phyloP scores from a whole-genome alignment of 2,113 vertebrate species.

The Crotophaga sulcirostris region DNA sequence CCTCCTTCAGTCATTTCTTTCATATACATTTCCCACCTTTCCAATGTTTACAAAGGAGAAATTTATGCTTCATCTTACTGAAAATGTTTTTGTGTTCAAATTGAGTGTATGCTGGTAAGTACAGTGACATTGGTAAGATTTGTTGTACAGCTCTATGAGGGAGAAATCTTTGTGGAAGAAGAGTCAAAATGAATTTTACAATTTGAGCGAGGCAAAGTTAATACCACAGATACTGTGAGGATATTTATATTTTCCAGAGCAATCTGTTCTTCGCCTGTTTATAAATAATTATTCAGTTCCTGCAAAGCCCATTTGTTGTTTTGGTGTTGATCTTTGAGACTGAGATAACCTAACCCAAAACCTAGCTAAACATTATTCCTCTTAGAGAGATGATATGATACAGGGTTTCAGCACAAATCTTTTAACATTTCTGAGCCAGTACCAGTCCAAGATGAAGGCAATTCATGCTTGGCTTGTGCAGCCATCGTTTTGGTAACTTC shows the following conservation, averaged over 20 bases:
- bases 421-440: background rate
- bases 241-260: background rate
- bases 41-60: background rate
- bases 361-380: background rate
- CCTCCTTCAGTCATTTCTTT: conserved; percentile 23
- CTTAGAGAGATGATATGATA: background rate
- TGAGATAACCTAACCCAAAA: background rate
- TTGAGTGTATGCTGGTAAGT: background rate
- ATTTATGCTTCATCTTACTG: background rate
- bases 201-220: background rate
- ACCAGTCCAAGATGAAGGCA: background rate
- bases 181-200: background rate
- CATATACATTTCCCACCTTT: background rate
- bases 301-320: background rate
- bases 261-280: background rate
- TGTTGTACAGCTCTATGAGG: background rate
- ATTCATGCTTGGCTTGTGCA: background rate
- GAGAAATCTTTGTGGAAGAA: background rate
- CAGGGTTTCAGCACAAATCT: background rate
- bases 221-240: background rate
- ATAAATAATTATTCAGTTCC: background rate
- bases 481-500: background rate
- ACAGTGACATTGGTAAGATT: background rate
- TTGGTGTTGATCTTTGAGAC: background rate
- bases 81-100: conserved; percentile 13